A percentile compares a stretch with the other conserved stretches of the same genome.
These are phyloP conservation scores for Noturus placidus DNA, from an alignment of 2,113 vertebrate species.

Conservation along the genomic window DNA sequence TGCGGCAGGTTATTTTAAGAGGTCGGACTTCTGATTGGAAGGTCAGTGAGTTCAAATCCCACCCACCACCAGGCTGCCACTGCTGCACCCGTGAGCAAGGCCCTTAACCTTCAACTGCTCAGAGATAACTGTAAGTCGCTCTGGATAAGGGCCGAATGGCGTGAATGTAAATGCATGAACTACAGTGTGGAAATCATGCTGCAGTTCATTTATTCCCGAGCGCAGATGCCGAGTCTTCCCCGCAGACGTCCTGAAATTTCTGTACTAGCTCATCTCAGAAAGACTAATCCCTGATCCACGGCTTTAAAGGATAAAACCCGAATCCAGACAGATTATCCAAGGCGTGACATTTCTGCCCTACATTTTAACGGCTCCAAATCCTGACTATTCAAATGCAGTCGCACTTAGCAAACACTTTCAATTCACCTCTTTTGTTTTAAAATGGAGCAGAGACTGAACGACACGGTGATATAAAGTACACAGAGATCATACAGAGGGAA, in stretches of 20 bases:
- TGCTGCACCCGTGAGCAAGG: too few relatives aligned
- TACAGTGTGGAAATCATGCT: neutral
- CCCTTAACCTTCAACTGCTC: too few relatives aligned
- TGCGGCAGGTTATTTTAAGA: too few relatives aligned
- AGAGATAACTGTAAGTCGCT: too few relatives aligned
- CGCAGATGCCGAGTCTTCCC: neutral
- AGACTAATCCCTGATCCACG: neutral
- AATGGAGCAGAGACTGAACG: neutral
- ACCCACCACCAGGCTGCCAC: too few relatives aligned
- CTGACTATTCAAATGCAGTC: neutral
- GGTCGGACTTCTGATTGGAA: too few relatives aligned
- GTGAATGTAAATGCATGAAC: neutral
- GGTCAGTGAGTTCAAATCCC: too few relatives aligned
- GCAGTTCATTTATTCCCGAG: neutral
- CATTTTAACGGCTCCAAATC: neutral
- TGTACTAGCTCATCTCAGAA: neutral
- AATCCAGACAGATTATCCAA: neutral
- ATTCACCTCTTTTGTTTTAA: neutral
- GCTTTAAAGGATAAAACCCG: constrained; percentile 5
- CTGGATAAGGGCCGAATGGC: too few relatives aligned
- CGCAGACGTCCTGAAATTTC: neutral
- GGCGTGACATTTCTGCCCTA: neutral
- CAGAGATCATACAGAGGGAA: neutral
- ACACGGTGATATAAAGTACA: neutral
- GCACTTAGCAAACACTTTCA: neutral